Percentiles rank a stretch among this genome's conserved stretches.
Conservation (phyloP, 2,888 invertebrate species). For the Amblyteles armatorius region DNA sequence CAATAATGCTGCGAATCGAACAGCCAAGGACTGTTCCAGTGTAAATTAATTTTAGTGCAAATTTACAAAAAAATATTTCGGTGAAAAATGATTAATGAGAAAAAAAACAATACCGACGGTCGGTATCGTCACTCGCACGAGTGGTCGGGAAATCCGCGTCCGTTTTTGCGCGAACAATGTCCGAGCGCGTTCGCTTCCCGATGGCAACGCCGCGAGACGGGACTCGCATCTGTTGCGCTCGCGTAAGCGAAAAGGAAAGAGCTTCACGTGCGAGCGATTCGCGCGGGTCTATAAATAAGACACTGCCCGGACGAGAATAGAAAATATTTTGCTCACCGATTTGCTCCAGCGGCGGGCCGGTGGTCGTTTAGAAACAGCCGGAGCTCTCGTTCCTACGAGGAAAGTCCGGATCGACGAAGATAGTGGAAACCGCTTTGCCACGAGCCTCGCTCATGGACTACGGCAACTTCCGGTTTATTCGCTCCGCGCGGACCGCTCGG, state of each 20-base stretch:
- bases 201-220: constrained; percentile 69
- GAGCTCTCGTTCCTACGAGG: constrained; percentile 49
- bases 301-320: constrained; percentile 78
- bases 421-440: constrained; percentile 48
- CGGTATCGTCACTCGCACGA: constrained; percentile 61
- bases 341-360: constrained; percentile 26
- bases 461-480: constrained; percentile 57
- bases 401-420: constrained; percentile 55
- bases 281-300: constrained; percentile 80
- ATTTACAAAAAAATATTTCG: background rate
- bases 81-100: background rate
- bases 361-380: constrained; percentile 38
- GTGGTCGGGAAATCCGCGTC: constrained; percentile 15
- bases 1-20: background rate
- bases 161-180: constrained; percentile 52
- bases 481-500: background rate
- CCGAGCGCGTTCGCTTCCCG: constrained; percentile 73
- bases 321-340: constrained; percentile 73
- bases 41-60: background rate
- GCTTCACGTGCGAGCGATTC: constrained; percentile 31
- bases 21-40: background rate
- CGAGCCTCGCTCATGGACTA: constrained; percentile 18
- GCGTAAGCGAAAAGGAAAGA: constrained; percentile 70
- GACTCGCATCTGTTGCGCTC: constrained; percentile 55
- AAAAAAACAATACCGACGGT: constrained; percentile 31